A percentile compares a stretch with the other conserved stretches of the same genome.
These are phyloP conservation scores for Venturia canescens DNA, from an alignment of 1,140 invertebrate species.

Conservation along the genomic window DNA sequence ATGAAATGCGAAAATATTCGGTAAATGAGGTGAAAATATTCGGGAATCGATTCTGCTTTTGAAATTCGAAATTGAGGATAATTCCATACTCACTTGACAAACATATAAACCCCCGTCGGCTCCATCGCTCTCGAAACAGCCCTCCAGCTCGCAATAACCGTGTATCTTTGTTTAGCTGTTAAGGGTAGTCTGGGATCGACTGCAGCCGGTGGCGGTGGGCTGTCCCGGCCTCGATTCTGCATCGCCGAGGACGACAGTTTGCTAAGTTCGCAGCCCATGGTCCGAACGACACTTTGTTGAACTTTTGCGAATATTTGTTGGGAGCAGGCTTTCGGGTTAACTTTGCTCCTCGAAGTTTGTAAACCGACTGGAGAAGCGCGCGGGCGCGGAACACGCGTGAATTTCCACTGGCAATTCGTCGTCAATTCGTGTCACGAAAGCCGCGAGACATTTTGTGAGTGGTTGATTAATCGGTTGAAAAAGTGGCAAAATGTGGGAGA, in stretches of 20 bases:
- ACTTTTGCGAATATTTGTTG: not conserved
- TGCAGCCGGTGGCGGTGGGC: constrained; percentile 79
- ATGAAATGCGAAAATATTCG: no score
- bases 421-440: constrained; percentile 1
- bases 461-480: not conserved
- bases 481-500: no score
- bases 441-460: constrained; percentile 1
- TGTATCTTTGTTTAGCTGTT: constrained; percentile 91
- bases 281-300: not conserved
- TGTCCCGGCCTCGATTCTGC: constrained; percentile 71
- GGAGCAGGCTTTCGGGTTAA: not conserved
- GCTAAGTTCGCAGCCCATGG: constrained; percentile 87
- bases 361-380: not conserved
- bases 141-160: constrained; percentile 93
- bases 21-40: no score
- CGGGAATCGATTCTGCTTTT: no score
- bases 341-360: not conserved
- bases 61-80: no score
- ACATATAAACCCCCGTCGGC: constrained; percentile 92
- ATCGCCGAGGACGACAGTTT: constrained; percentile 82
- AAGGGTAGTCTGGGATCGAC: constrained; percentile 88
- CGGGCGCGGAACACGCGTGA: not conserved
- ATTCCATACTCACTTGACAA: constrained; percentile 86
- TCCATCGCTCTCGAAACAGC: constrained; percentile 91
- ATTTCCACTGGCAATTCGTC: constrained; percentile 2